phyloP scores from a whole-genome alignment of 2,113 vertebrate species.

The Microcebus tavaratra region DNA sequence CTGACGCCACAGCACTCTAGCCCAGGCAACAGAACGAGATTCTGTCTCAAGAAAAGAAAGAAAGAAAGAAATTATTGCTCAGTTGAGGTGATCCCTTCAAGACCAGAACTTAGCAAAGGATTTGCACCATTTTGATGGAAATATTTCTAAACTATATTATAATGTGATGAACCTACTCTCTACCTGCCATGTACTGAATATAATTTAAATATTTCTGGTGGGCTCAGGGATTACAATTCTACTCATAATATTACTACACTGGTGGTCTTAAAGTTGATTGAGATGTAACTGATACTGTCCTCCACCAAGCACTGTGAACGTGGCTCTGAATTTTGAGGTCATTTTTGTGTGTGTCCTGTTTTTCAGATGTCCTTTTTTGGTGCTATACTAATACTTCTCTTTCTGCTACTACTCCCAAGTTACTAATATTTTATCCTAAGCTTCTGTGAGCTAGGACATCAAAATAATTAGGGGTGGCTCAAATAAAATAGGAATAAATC shows the following conservation, averaged over 20 bases:
- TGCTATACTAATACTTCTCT: neutral
- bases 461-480: slow-evolving; percentile 13
- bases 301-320: neutral
- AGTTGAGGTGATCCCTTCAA: neutral
- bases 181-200: neutral
- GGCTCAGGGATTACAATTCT: neutral
- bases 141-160: neutral
- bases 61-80: no score
- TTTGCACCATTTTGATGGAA: neutral
- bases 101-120: neutral
- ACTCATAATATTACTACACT: neutral
- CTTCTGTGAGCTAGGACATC: neutral
- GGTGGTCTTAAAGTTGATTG: neutral
- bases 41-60: no score
- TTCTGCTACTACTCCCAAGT: neutral
- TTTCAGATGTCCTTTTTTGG: neutral
- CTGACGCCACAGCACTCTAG: no score
- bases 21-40: no score
- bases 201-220: neutral
- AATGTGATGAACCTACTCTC: neutral
- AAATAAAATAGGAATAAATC: slow-evolving; percentile 13
- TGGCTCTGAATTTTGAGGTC: neutral
- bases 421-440: neutral
- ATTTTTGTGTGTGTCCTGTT: neutral
- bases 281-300: neutral